Conservation (phyloP, 2,797 vertebrate species). For the Acanthurus leucopareius region DNA sequence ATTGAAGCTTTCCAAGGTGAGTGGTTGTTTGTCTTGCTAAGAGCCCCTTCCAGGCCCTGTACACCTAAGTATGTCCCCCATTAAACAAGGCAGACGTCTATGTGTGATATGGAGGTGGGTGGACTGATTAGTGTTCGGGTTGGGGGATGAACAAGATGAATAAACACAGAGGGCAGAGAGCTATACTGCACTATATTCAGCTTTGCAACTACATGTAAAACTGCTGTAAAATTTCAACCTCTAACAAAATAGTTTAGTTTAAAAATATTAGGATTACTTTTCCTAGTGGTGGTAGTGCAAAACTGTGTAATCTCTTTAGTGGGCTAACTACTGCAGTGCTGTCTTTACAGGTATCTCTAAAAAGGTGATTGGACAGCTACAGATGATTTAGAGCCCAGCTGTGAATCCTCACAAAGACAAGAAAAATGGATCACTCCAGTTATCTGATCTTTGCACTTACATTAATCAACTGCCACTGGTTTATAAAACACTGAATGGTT, state of each 20-base stretch:
- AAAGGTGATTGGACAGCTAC: not conserved
- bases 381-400: not conserved
- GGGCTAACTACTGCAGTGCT: too few relatives aligned
- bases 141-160: not conserved
- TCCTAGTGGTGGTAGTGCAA: not conserved
- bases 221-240: not conserved
- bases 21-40: constrained; percentile 42
- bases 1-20: constrained; percentile 38
- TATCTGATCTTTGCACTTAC: not conserved
- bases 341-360: not conserved
- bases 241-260: not conserved
- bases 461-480: not conserved
- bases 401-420: not conserved
- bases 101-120: not conserved
- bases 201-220: not conserved
- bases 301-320: not conserved
- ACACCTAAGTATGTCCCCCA: not conserved
- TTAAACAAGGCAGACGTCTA: not conserved
- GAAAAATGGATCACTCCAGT: not conserved
- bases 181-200: not conserved
- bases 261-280: not conserved
- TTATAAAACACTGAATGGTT: not conserved
- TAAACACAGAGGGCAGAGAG: not conserved
- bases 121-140: not conserved
- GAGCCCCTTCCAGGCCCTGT: constrained; percentile 1